Evolutionary conservation across 2,888 invertebrate genomes (phyloP), one percentile per base, ranked within the genome.

Genomic region (Drosophila cognata): DNA sequence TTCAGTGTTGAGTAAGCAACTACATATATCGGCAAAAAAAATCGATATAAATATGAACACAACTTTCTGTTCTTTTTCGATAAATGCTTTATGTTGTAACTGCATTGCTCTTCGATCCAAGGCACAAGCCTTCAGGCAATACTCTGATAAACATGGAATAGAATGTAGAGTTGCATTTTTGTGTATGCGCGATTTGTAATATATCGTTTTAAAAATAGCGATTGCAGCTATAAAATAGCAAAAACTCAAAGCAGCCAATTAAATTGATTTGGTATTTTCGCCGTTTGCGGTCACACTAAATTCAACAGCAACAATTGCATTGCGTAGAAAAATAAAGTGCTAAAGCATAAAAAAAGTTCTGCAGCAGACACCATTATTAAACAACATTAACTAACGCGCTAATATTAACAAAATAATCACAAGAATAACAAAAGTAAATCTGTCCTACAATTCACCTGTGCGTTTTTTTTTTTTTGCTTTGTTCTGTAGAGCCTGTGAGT

Each of bases 291-390:
- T 77, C 78, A 78, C 79, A 76, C 52, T 66, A 0, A 36, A 29
- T 46, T 43, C 31, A 71, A 86, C 77, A 82, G 87, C 87, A 86
- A 82, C 87, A 82, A 82, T 82, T 82, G 81, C 84, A 72, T 79
- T 79, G 83, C 71, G 79, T 82, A 75, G 83, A 79, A 80, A 80
- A 75, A 77, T 78, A 78, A 77, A 78, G 70, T 67, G 66, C 61
- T 75, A 38, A 59, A 63, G 43, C 46, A 50, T 64, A 67, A 46
- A 35, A 46, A 38, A 51, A 66, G 52, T 60, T 67, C 38, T 50
- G 18, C 13, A 53, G 21, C 43, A 31, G 59, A 21, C 38, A 29
- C 59, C 38, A 62, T 36, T 62, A 63, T 64, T 57, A 7, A 55
- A 16, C 35, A 46, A 25, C 31, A 25, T 29, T 25, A 57, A 67